Base-by-base conservation (phyloP, 2,797 vertebrate species). In the Sebastolobus alascanus region DNA sequence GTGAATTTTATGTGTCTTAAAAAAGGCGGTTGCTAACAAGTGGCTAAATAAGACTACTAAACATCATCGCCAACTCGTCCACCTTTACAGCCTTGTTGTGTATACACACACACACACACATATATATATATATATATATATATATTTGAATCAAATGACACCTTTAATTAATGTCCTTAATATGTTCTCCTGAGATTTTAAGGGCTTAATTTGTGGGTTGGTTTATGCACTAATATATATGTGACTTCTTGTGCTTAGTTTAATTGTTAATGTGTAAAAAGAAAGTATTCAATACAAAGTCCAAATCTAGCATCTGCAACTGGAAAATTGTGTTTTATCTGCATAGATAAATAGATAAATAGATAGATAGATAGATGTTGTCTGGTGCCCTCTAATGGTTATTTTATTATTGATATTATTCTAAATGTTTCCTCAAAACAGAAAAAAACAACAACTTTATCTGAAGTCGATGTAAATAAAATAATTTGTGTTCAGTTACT, bases 331-430 rank as follows among this genome's bases (percentile, higher is more conserved):
- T 38, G 38, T 14, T 46, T 46, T 46, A 16, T 46, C 14, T 46
- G 43, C 43, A 22, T 22, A 55, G 6, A 9, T 52, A 52, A 2
- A 52, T 20, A 31, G 50, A 75, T 22, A 14, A 16, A 25, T 20
- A 11, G 20, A 52, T 29, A 38, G 50, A 63, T 33, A 56, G 56
- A 61, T 61, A 11, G 38, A 71, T 61, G 6, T 6, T 6, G 2
- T 75, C 50, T 73, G 68, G 65, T 76, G 68, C 84, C 77, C 77
- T 73, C 83, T 78, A 14, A 10, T 10, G 70, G 43, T 55, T 60
- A 7, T 67, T 67, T 63, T 25, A 16, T 40, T 37, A 22, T 63
- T 61, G 25, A 27, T 56, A 16, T 7, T 4, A 38, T 14, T 63
- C 27, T 14, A 61, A 61, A 8, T 33, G 1, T 20, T 33, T 12